phyloP scores from a whole-genome alignment of 1,140 invertebrate genomes.

The Heliconius melpomene region DNA sequence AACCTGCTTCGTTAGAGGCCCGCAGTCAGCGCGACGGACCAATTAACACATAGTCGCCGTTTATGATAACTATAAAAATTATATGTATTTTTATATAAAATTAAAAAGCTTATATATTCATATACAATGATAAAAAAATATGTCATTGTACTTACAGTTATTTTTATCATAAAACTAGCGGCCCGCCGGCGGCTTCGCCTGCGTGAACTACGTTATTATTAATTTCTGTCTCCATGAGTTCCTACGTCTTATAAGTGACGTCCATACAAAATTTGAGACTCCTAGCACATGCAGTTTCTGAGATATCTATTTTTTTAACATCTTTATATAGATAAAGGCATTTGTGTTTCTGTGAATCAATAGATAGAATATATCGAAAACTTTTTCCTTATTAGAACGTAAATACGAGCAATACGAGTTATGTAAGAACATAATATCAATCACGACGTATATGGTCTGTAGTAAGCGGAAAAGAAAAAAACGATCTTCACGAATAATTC shows the following conservation, averaged over 20 bases:
- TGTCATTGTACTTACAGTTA: no score
- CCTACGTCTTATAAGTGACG: no score
- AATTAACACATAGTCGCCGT: constrained; percentile 13
- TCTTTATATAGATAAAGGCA: no score
- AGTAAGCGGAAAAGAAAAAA: constrained; percentile 48
- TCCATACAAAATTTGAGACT: no score
- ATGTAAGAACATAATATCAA: constrained; percentile 67
- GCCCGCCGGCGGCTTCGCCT: no score
- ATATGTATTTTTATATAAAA: background rate
- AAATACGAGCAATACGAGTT: no score
- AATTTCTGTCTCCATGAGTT: no score
- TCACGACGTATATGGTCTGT: constrained; percentile 54
- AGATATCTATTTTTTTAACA: no score
- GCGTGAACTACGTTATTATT: no score
- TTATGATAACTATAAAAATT: background rate
- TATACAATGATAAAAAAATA: background rate
- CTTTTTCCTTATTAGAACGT: constrained; percentile 43
- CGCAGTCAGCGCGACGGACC: constrained; percentile 42
- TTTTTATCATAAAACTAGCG: no score
- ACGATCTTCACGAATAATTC: constrained; percentile 63
- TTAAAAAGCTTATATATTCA: background rate
- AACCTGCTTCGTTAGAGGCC: constrained; percentile 62
- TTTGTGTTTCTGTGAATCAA: no score
- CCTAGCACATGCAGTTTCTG: no score
- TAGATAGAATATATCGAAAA: constrained; percentile 31